Evolutionary conservation across 1,140 invertebrate species (phyloP), one percentile per base, ranked within the genome.

Genomic region (Drosophila bipectinata): DNA sequence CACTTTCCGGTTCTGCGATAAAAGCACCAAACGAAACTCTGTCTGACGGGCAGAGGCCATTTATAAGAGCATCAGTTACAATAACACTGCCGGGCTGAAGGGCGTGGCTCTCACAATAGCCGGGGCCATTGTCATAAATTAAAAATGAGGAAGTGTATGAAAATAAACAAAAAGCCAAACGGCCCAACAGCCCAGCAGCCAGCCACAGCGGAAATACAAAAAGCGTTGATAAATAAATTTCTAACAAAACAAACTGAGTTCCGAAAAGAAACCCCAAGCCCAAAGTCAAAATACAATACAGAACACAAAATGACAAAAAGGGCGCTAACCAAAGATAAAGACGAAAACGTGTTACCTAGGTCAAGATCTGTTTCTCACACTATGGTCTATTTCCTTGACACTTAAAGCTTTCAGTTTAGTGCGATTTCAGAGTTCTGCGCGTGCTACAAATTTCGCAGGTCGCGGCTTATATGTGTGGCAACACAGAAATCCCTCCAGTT

Each of bases 61-160:
- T 88, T 88, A 88, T 89, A 88, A 83, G 76, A 89, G 83, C 83
- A 89, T 88, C 83, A 88, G 83, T 89, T 89, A 88, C 83, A 88
- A 88, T 88, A 83, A 84, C 77, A 83, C 51, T 76, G 75, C 52
- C 72, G 53, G 41, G 51, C 32, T 26, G 54, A 28, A 44, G 71
- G 74, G 74, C 71, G 83, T 79, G 71, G 68, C 56, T 6, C 57
- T 69, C 79, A 80, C 84, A 88, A 89, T 66, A 72, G 77, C 77
- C 77, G 66, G 48, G 26, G 59, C 78, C 87, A 90, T 90, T 90
- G 87, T 90, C 81, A 87, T 90, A 90, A 90, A 90, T 90, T 90
- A 90, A 90, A 90, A 90, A 90, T 87, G 81, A 88, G 83, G 84
- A 88, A 88, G 83, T 83, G 74, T 82, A 88, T 88, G 61, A 79